Evolutionary conservation across 2,113 vertebrate species (phyloP), one percentile per base, ranked within the genome.

Genomic region (Aplodontia rufa): DNA sequence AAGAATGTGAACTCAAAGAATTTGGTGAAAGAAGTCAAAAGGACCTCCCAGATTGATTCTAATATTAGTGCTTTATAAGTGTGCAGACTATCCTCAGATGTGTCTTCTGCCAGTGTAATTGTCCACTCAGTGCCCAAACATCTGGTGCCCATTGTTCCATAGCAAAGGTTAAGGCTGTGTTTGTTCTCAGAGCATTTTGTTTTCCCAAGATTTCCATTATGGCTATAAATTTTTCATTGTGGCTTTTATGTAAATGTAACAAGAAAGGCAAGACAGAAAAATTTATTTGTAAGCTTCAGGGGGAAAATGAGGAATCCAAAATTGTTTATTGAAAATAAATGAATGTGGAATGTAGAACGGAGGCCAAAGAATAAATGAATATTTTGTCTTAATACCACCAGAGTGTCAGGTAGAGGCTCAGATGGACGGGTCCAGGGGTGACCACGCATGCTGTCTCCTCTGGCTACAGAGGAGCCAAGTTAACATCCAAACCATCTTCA

Each of bases 151-250:
- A 24, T 3, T 9, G 1, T 40, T 69, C 51, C 19, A 6, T 24
- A 62, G 40, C 4, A 80, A 96, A 93, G 84, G 90, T 85, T 92
- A 92, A 94, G 35, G 72, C 24, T 12, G 42, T 8, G 24, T 92
- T 91, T 82, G 64, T 92, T 68, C 75, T 89, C 3, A 0, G 28
- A 93, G 28, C 53, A 55, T 96, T 95, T 92, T 96, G 55, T 93
- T 93, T 96, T 68, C 72, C 86, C 47, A 51, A 90, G 96, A 94
- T 79, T 91, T 96, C 30, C 84, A 76, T 90, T 74, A 92, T 68
- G 20, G 68, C 58, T 95, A 96, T 96, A 97, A 97, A 97, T 96
- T 94, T 97, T 97, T 98, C 95, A 97, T 71, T 89, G 60, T 97
- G 91, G 86, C 97, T 97, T 95, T 97, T 92, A 82, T 97, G 94